These are phyloP conservation scores for Drosophila paracracens DNA, from an alignment of 2,888 invertebrate genomes.

Conservation along the genomic window DNA sequence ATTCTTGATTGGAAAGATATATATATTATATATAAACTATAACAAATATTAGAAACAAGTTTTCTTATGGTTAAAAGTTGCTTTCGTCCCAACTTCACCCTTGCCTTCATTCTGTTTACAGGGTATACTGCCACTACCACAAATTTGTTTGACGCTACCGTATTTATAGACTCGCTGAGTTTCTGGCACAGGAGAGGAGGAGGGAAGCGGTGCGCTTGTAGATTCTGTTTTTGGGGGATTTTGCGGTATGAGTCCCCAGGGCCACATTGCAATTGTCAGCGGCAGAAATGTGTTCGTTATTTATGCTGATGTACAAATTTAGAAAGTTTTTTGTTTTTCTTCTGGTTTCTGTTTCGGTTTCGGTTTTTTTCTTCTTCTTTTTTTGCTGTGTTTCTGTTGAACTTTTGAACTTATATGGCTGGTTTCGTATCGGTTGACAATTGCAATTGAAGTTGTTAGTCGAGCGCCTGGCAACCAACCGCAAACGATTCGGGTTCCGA, in stretches of 20 bases:
- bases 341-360: neutral
- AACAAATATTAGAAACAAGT: neutral
- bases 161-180: slow-evolving; percentile 39
- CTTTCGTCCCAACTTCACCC: neutral
- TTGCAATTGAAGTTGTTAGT: slow-evolving; percentile 52
- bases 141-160: slow-evolving; percentile 8
- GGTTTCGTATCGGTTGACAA: slow-evolving; percentile 67
- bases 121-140: slow-evolving; percentile 8
- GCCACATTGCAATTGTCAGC: slow-evolving; percentile 71
- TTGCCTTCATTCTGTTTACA: neutral
- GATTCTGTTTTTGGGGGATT: slow-evolving; percentile 1
- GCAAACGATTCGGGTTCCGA: slow-evolving; percentile 55
- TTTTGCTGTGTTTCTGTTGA: slow-evolving; percentile 41
- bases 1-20: neutral
- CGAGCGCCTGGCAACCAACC: slow-evolving; percentile 48
- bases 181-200: neutral
- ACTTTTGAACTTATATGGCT: slow-evolving; percentile 68
- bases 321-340: slow-evolving; percentile 60
- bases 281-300: slow-evolving; percentile 58
- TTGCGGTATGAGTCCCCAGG: slow-evolving; percentile 55
- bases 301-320: slow-evolving; percentile 69
- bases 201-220: neutral
- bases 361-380: neutral
- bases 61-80: neutral
- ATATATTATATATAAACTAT: neutral